Base-by-base conservation (phyloP, 2,797 vertebrate genomes). In the Myotis findleyi region DNA sequence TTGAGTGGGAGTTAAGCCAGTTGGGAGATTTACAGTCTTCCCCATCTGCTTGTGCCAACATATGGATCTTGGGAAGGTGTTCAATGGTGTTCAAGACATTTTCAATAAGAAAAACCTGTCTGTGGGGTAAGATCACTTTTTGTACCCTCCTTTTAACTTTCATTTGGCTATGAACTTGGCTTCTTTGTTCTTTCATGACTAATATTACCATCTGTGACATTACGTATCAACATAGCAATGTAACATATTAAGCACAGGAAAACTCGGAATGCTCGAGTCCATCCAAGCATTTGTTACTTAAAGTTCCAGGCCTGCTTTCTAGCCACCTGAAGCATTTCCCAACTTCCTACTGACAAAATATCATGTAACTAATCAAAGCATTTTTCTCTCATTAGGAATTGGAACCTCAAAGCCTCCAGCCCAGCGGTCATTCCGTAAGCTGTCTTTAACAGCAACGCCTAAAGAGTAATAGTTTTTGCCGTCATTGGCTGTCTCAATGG, bases 181-280 rank as follows among this genome's bases (percentile, higher is more conserved):
- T 98, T 96, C 97, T 98, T 98, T 98, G 97, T 98, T 98, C 98
- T 98, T 98, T 98, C 98, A 98, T 98, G 98, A 98, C 98, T 98
- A 98, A 98, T 98, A 98, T 98, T 97, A 98, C 98, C 98, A 98
- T 98, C 98, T 98, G 98, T 98, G 98, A 98, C 98, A 98, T 98
- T 98, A 98, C 98, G 98, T 98, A 98, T 98, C 97, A 98, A 98
- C 98, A 98, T 97, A 98, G 97, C 97, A 98, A 98, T 98, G 98
- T 98, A 98, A 98, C 98, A 97, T 98, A 98, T 98, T 98, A 98
- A 98, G 96, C 94, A 96, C 98, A 98, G 98, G 98, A 98, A 98
- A 98, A 97, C 95, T 95, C 53, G 21, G 98, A 98, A 98, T 98
- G 97, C 93, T 98, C 96, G 96, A 98, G 95, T 96, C 98, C 97